Percentiles rank a stretch among this genome's conserved stretches.
phyloP scores from a whole-genome alignment of 2,797 vertebrate species.

The Sebastes miniatus region DNA sequence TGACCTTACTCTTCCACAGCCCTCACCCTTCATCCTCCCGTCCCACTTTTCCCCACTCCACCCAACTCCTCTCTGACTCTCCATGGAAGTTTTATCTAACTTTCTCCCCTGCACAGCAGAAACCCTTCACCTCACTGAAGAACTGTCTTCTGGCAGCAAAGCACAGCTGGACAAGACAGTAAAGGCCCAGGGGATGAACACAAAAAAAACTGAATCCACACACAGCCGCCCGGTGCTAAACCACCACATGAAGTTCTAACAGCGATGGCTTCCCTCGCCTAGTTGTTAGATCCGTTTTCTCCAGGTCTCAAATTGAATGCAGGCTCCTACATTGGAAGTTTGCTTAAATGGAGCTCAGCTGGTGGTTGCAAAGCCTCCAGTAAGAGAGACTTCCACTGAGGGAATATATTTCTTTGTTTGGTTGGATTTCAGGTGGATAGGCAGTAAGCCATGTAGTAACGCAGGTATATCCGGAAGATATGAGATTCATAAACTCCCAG shows the following conservation, averaged over 20 bases:
- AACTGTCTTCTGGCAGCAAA: slow-evolving; percentile 38
- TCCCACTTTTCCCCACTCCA: neutral
- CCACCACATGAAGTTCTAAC: slow-evolving; percentile 46
- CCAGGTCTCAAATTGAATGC: slow-evolving; percentile 54
- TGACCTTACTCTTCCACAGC: slow-evolving; percentile 18
- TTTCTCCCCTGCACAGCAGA: slow-evolving; percentile 43
- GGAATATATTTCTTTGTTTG: slow-evolving; percentile 77
- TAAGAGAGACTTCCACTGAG: slow-evolving; percentile 55
- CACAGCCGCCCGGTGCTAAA: slow-evolving; percentile 33
- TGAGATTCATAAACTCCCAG: slow-evolving; percentile 73
- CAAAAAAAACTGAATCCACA: slow-evolving; percentile 17
- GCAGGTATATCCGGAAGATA: slow-evolving; percentile 76
- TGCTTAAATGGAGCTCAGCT: slow-evolving; percentile 71
- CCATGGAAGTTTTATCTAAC: slow-evolving; percentile 21
- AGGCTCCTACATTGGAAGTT: slow-evolving; percentile 53
- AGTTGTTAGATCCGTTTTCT: slow-evolving; percentile 57
- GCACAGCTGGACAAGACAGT: slow-evolving; percentile 51
- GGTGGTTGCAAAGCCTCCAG: slow-evolving; percentile 67
- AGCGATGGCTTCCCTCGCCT: slow-evolving; percentile 36
- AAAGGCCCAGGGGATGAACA: slow-evolving; percentile 10
- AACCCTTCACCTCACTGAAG: slow-evolving; percentile 31
- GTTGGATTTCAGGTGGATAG: slow-evolving; percentile 76
- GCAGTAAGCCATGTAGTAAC: slow-evolving; percentile 68
- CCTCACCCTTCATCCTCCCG: neutral
- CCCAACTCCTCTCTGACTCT: slow-evolving; percentile 8